phyloP scores from a whole-genome alignment of 1,140 invertebrate species.

The Neodiprion lecontei region DNA sequence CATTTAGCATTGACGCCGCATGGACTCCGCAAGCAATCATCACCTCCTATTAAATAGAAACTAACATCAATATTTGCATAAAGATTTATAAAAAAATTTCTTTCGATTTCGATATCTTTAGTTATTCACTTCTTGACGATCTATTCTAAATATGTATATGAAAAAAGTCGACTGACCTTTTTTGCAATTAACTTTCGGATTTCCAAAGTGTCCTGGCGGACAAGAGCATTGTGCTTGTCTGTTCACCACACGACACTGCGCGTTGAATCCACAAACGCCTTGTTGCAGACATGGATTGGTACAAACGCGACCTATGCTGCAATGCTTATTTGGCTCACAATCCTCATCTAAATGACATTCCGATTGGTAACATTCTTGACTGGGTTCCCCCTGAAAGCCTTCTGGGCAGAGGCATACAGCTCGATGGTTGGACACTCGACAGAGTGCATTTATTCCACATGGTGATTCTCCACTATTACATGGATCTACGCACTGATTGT shows the following conservation, averaged over 20 bases:
- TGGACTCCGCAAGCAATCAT: slow-evolving; percentile 78
- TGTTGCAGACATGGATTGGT: slow-evolving; percentile 83
- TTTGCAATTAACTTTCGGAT: slow-evolving; percentile 80
- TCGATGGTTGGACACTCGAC: slow-evolving; percentile 76
- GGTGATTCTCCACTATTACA: slow-evolving; percentile 70
- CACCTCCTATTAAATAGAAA: slow-evolving; percentile 59
- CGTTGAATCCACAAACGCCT: slow-evolving; percentile 81
- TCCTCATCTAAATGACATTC: slow-evolving; percentile 81
- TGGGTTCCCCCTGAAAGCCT: slow-evolving; percentile 81
- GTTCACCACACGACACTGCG: slow-evolving; percentile 82
- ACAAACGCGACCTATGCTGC: slow-evolving; percentile 75
- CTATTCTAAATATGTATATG: slow-evolving; percentile 11
- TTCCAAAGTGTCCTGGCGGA: slow-evolving; percentile 84
- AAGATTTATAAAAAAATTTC: background rate
- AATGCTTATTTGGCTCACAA: slow-evolving; percentile 80
- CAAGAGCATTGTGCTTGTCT: slow-evolving; percentile 82
- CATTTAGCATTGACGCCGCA: slow-evolving; percentile 87
- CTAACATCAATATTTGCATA: too few relatives aligned
- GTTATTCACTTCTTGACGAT: background rate
- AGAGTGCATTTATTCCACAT: slow-evolving; percentile 79
- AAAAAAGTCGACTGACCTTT: slow-evolving; percentile 52
- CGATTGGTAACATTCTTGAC: slow-evolving; percentile 74
- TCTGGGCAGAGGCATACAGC: slow-evolving; percentile 87
- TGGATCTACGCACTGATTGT: slow-evolving; percentile 78
- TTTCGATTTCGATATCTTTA: background rate